A percentile compares a stretch with the other conserved stretches of the same genome.
These are phyloP conservation scores for Lasioglossum figueresi DNA, from an alignment of 2,888 invertebrate species.

Conservation along the genomic window DNA sequence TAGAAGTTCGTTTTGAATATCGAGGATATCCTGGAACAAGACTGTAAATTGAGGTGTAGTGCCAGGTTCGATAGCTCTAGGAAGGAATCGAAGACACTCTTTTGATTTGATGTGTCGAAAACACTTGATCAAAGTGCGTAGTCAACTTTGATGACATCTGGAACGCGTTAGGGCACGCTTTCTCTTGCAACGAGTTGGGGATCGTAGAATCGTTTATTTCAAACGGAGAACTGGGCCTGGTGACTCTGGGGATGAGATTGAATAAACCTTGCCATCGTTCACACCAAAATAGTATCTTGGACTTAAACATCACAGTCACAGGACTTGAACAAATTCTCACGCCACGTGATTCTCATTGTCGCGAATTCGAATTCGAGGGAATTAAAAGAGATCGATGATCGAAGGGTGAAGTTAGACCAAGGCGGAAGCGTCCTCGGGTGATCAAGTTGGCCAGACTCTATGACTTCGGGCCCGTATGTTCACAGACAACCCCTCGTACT, in stretches of 20 bases:
- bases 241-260: not conserved
- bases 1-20: not conserved
- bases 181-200: not conserved
- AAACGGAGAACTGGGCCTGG: not conserved
- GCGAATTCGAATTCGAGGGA: not conserved
- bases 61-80: not conserved
- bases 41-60: not conserved
- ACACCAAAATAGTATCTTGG: not conserved
- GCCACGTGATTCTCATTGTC: not conserved
- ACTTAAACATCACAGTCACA: no score
- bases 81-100: not conserved
- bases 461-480: conserved; percentile 79
- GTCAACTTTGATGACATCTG: not conserved
- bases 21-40: not conserved
- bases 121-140: not conserved
- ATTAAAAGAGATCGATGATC: not conserved
- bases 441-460: conserved; percentile 26
- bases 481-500: conserved; percentile 92
- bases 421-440: conserved; percentile 10
- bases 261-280: not conserved
- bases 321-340: not conserved
- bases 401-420: not conserved
- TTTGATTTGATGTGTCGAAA: not conserved
- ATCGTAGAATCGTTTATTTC: not conserved
- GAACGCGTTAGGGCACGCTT: not conserved